A percentile compares a stretch with the other conserved stretches of the same genome.
phyloP scores from a whole-genome alignment of 2,888 invertebrate genomes.

The Caenorhabditis drosophilae region DNA sequence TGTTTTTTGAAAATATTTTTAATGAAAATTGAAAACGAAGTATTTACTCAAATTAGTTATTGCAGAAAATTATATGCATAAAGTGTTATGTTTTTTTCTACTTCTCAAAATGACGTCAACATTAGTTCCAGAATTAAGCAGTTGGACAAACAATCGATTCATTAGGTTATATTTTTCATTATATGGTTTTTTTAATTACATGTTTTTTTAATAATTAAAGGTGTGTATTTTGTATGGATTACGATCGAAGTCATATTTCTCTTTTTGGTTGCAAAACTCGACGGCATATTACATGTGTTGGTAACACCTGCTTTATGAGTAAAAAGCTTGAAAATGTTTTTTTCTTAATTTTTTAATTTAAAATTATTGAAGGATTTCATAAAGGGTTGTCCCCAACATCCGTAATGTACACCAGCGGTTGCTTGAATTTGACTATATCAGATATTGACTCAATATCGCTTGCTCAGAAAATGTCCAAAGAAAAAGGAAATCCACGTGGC shows the following conservation, averaged over 20 bases:
- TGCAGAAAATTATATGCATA: no score
- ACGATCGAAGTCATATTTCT: slow-evolving; percentile 26
- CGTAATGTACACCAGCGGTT: slow-evolving; percentile 33
- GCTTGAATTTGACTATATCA: slow-evolving; percentile 21
- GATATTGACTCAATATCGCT: slow-evolving; percentile 12
- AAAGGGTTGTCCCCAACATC: slow-evolving; percentile 20
- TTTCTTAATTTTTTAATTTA: neutral
- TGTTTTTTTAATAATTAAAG: slow-evolving; percentile 8
- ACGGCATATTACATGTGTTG: slow-evolving; percentile 13
- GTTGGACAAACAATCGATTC: slow-evolving; percentile 16
- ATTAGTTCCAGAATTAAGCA: slow-evolving; percentile 19
- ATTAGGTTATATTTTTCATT: slow-evolving; percentile 14
- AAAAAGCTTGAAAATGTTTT: neutral
- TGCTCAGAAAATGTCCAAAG: slow-evolving; percentile 14
- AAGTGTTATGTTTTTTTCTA: no score
- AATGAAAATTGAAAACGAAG: no score
- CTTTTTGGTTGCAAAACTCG: slow-evolving; percentile 22
- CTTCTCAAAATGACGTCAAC: no score
- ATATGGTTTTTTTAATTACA: neutral
- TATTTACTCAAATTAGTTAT: no score
- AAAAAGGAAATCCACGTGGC: slow-evolving; percentile 14
- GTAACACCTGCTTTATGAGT: slow-evolving; percentile 36
- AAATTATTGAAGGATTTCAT: slow-evolving; percentile 19
- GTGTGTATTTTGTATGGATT: slow-evolving; percentile 33
- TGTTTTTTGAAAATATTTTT: no score